Evolutionary conservation across 2,888 invertebrate genomes (phyloP).

Genomic region (Eristalinus aeneus): DNA sequence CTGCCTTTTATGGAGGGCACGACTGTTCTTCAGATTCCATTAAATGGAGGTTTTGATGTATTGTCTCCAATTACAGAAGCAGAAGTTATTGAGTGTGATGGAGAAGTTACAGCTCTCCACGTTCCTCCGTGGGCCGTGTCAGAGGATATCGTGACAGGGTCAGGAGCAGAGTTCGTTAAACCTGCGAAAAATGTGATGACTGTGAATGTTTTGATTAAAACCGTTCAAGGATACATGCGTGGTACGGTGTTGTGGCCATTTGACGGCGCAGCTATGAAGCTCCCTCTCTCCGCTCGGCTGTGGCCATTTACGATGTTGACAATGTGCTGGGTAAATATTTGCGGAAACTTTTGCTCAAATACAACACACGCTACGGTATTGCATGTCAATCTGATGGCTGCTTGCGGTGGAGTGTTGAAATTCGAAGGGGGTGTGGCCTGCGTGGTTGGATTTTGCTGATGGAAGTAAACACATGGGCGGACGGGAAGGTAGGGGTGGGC

Average conservation of each 20-base stretch:
- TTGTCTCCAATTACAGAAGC: conserved; percentile 32
- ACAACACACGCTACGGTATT: not conserved
- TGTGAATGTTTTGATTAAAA: conserved; percentile 8
- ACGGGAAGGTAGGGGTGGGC: not conserved
- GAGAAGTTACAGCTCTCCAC: not conserved
- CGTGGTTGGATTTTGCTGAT: not conserved
- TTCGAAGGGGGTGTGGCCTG: not conserved
- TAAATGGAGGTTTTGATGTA: conserved; percentile 16
- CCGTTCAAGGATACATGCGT: not conserved
- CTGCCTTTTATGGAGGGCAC: not conserved
- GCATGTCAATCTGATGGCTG: not conserved
- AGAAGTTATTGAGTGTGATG: conserved; percentile 27
- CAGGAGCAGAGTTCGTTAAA: conserved; percentile 14
- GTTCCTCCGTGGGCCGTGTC: not conserved
- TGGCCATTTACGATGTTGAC: not conserved
- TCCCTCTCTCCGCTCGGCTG: not conserved
- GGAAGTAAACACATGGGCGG: not conserved
- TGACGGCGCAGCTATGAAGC: not conserved
- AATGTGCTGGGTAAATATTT: not conserved
- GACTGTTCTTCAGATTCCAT: conserved; percentile 13
- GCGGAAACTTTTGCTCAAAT: not conserved
- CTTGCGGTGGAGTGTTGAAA: not conserved
- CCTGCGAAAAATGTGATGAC: conserved; percentile 18
- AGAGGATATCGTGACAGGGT: not conserved
- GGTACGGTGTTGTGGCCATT: not conserved